Conservation (phyloP, 2,888 invertebrate genomes). For the Ichneumon xanthorius region DNA sequence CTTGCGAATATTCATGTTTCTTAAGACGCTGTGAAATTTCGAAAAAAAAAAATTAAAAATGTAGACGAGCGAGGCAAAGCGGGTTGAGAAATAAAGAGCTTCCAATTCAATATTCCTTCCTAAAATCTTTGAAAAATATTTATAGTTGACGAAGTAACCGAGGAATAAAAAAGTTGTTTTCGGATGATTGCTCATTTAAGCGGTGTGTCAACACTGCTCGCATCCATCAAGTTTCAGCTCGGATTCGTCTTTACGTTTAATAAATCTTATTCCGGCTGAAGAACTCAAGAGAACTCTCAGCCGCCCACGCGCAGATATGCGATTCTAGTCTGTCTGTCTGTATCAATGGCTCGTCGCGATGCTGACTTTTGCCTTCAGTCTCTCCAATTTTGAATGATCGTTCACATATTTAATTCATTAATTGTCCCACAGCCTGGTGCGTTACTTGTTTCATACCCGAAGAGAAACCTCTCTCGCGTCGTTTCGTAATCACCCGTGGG, state of each 20-base stretch:
- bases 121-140: not conserved
- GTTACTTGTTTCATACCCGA: constrained; percentile 43
- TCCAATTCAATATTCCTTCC: not conserved
- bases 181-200: constrained; percentile 3
- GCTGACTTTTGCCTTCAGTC: not conserved
- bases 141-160: not conserved
- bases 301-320: not conserved
- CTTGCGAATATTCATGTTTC: constrained; percentile 18
- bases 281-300: not conserved
- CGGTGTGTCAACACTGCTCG: constrained; percentile 4
- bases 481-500: constrained; percentile 35
- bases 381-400: constrained; percentile 34
- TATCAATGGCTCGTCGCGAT: not conserved
- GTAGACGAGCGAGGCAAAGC: not conserved
- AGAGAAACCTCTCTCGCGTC: constrained; percentile 18
- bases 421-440: constrained; percentile 40
- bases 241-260: constrained; percentile 16
- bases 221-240: constrained; percentile 25
- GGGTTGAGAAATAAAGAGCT: not conserved
- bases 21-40: not conserved
- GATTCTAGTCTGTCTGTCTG: not conserved
- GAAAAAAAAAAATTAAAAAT: not conserved
- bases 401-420: constrained; percentile 46
- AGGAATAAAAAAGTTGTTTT: not conserved
- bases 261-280: constrained; percentile 25